Evolutionary conservation across 1,140 invertebrate species (phyloP).

Genomic region (Spodoptera litura): DNA sequence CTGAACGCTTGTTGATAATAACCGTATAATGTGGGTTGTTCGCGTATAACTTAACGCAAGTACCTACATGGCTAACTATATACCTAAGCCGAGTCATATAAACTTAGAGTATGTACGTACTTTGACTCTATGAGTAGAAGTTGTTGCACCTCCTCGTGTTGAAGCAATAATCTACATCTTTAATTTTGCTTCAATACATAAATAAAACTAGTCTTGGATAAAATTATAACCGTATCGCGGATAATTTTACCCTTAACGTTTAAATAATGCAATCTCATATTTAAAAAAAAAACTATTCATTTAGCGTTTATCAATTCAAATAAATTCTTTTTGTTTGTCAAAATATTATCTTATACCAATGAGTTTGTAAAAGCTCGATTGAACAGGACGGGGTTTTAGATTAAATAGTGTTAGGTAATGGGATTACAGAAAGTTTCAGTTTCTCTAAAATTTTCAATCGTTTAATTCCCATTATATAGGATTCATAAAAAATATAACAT

Average conservation of each 20-base stretch:
- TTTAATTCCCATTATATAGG: too few relatives aligned
- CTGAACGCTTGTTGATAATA: conserved; percentile 31
- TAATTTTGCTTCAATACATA: conserved; percentile 4
- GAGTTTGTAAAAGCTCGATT: background rate
- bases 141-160: background rate
- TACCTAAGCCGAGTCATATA: background rate
- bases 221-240: background rate
- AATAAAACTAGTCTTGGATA: background rate
- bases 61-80: background rate
- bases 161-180: conserved; percentile 5
- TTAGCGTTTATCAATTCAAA: background rate
- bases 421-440: too few relatives aligned
- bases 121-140: background rate
- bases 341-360: background rate
- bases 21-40: conserved; percentile 29
- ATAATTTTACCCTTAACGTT: background rate
- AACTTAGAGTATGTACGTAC: background rate
- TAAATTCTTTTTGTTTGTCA: background rate
- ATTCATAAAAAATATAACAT: too few relatives aligned
- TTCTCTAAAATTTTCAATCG: too few relatives aligned
- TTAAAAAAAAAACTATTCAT: background rate
- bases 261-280: background rate
- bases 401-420: too few relatives aligned
- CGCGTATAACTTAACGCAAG: background rate
- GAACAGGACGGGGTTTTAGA: too few relatives aligned